Evolutionary conservation across 2,888 invertebrate genomes (phyloP).

Genomic region (Tribolium freemani): DNA sequence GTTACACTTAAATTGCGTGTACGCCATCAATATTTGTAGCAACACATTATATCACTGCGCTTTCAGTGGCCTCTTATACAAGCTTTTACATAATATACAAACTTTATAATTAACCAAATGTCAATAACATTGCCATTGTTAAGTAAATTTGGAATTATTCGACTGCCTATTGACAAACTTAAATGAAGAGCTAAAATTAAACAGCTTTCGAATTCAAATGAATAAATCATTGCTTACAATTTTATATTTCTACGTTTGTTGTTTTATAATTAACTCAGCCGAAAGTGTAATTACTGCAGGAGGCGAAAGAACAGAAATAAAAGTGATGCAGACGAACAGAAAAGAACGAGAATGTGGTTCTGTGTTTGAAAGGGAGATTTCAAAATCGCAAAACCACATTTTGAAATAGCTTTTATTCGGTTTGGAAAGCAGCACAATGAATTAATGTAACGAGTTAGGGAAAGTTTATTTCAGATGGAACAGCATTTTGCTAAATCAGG

Average conservation of each 20-base stretch:
- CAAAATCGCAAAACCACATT: not conserved
- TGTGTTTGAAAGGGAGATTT: not conserved
- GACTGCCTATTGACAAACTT: slow-evolving; percentile 20
- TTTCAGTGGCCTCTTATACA: slow-evolving; percentile 18
- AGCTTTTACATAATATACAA: slow-evolving; percentile 16
- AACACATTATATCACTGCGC: not conserved
- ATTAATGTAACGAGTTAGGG: not conserved
- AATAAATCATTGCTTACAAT: slow-evolving; percentile 12
- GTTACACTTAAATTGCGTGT: not conserved
- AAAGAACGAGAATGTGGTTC: not conserved
- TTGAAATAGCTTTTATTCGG: not conserved
- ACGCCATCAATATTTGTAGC: not conserved
- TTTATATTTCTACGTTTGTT: slow-evolving; percentile 4
- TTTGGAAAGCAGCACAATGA: not conserved
- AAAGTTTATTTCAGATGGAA: not conserved
- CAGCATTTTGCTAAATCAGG: too few species aligned
- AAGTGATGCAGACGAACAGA: not conserved
- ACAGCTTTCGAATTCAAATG: slow-evolving; percentile 26
- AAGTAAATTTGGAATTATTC: slow-evolving; percentile 18
- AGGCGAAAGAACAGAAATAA: not conserved
- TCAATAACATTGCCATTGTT: slow-evolving; percentile 25
- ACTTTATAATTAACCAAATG: slow-evolving; percentile 27
- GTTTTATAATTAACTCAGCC: not conserved
- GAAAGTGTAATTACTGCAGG: not conserved
- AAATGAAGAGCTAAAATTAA: slow-evolving; percentile 27